Conservation (phyloP, 1,140 invertebrate genomes). For the Papilio polytes region DNA sequence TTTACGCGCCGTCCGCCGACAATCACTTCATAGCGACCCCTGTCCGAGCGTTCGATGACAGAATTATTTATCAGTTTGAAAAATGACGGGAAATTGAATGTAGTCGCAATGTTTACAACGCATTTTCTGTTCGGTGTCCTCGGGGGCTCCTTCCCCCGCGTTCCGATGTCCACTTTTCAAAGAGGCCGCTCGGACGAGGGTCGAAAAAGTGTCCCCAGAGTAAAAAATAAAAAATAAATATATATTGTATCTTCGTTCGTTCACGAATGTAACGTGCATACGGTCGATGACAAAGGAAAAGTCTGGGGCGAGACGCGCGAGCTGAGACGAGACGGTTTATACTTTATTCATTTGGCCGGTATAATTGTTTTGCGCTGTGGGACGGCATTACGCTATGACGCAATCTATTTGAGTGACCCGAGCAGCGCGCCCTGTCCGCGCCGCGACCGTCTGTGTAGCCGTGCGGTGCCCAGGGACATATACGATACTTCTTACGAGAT, state of each 20-base stretch:
- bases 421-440: conserved; percentile 41
- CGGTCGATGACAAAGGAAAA: conserved; percentile 75
- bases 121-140: conserved; percentile 82
- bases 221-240: conserved; percentile 83
- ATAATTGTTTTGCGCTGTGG: conserved; percentile 74
- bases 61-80: conserved; percentile 86
- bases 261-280: conserved; percentile 69
- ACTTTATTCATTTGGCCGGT: conserved; percentile 73
- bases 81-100: conserved; percentile 85
- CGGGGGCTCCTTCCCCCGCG: conserved; percentile 81
- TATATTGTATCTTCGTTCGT: conserved; percentile 77
- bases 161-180: conserved; percentile 84
- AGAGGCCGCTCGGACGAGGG: conserved; percentile 84
- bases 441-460: conserved; percentile 56
- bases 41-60: conserved; percentile 83
- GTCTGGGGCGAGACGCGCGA: conserved; percentile 57
- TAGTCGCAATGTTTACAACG: conserved; percentile 85
- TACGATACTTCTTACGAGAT: conserved; percentile 58
- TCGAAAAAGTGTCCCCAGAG: conserved; percentile 84
- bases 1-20: conserved; percentile 78
- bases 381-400: conserved; percentile 69
- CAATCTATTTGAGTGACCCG: conserved; percentile 76
- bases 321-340: conserved; percentile 57
- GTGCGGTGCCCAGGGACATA: conserved; percentile 52
- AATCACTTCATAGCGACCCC: conserved; percentile 83